Base-by-base conservation (phyloP, 1,140 invertebrate species). In the Melitaea cinxia region DNA sequence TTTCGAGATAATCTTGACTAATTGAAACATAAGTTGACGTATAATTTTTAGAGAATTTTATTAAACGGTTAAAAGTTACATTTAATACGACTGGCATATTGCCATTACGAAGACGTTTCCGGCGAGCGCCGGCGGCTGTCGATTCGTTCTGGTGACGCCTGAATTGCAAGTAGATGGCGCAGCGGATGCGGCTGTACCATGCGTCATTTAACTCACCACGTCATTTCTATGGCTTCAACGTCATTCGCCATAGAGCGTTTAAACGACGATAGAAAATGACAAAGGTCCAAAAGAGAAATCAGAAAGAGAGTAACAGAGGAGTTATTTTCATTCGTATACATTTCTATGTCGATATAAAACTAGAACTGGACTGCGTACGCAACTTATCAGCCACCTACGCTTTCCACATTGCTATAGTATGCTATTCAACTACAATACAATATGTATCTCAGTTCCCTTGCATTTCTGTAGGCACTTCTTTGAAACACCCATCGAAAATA, bases 381-480 rank as follows among this genome's bases (percentile, higher is more conserved):
- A 75, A 77, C 70, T 85, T 85, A 83, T 84, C 83, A 78, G 49
- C 71, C 77, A 82, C 78, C 82, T 78, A 85, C 85, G 83, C 80
- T 80, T 82, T 79, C 75, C 73, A 77, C 75, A 76, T 73, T 62
- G 57, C 64, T 60, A 49, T 69, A 61, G 39, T 53, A 12, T 58
- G 14, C 19, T 37, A 7, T 45, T 19, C 49, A 28, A 39, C 57
- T 33, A 49, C 50, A 55, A 65, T 57, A 50, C 37, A 45, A 45
- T 28, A 23, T 56, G 33, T 50, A 24, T 30, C 52, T 47, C 14
- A 42, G 52, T 10, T 21, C 33, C 23, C 19, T 42, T 15, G 55
- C 45, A 45, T 24, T 57, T 57, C 35, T 39, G n/a, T 15, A 42
- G 7, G 9, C 12, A 37, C 1, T 47, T 47, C 30, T 33, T 9